phyloP scores from a whole-genome alignment of 2,113 vertebrate genomes.

The Cichladusa arquata region DNA sequence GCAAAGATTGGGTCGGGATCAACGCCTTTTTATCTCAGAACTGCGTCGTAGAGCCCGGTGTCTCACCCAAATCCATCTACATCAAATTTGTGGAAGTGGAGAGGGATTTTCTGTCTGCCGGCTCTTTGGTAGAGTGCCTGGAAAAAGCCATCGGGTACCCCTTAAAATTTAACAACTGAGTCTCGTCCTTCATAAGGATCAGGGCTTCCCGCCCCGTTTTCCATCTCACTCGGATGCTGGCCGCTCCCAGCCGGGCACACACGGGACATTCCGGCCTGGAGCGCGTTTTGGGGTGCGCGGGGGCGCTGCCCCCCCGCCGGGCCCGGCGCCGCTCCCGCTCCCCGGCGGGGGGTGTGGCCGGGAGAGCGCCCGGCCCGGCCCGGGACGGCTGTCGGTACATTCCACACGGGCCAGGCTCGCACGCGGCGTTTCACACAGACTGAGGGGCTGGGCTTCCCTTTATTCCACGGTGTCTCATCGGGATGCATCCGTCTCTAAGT shows the following conservation, averaged over 20 bases:
- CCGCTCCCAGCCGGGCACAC: background rate
- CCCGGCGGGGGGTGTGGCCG: background rate
- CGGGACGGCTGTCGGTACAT: constrained; percentile 71
- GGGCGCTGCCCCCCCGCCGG: background rate
- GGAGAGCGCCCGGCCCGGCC: constrained; percentile 34
- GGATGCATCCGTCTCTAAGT: constrained; percentile 71
- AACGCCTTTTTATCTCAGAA: constrained; percentile 92
- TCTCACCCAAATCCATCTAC: constrained; percentile 82
- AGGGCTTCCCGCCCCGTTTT: constrained; percentile 31
- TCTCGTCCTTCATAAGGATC: constrained; percentile 77
- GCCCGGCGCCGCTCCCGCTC: background rate
- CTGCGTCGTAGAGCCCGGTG: constrained; percentile 77
- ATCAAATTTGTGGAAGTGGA: constrained; percentile 98
- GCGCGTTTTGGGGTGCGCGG: background rate
- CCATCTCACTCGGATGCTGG: constrained; percentile 20
- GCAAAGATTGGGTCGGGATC: constrained; percentile 83
- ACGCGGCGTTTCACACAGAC: constrained; percentile 68
- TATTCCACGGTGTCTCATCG: constrained; percentile 74
- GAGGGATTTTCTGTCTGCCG: constrained; percentile 97
- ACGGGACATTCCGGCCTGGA: background rate
- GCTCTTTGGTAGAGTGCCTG: constrained; percentile 96
- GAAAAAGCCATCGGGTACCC: constrained; percentile 95
- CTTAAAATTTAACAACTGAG: constrained; percentile 92
- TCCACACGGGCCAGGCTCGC: constrained; percentile 73
- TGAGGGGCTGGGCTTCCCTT: background rate